Conservation (phyloP, 30 jellyfish, hydroid and myxozoan species). For the Catostylus mosaicus region DNA sequence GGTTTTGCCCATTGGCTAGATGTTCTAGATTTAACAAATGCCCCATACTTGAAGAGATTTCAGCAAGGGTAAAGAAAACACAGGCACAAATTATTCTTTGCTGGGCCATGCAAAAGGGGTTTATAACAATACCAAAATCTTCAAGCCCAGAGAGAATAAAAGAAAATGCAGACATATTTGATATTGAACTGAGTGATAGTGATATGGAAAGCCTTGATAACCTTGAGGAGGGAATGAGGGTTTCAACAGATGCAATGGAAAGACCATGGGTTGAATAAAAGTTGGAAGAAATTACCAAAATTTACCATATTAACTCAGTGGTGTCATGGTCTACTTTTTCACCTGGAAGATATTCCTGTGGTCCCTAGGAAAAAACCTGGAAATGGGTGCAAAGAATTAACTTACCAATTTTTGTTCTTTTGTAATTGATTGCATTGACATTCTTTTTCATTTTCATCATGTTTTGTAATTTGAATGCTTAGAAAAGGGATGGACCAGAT, state of each 20-base stretch:
- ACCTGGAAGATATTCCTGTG: too few relatives aligned
- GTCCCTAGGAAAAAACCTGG: too few relatives aligned
- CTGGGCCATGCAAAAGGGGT: constrained; percentile 88
- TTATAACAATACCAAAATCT: constrained; percentile 87
- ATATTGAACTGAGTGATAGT: constrained; percentile 57
- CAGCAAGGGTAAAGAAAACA: constrained; percentile 68
- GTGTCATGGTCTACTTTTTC: too few relatives aligned
- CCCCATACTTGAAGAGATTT: constrained; percentile 48
- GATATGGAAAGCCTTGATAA: constrained; percentile 70
- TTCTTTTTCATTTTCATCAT: too few relatives aligned
- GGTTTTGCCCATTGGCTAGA: constrained; percentile 95
- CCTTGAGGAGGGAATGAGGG: constrained; percentile 73
- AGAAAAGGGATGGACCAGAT: too few relatives aligned
- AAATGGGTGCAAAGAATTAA: too few relatives aligned
- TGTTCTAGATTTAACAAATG: constrained; percentile 71
- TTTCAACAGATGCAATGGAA: constrained; percentile 71
- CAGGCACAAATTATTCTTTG: constrained; percentile 79
- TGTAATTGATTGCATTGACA: too few relatives aligned
- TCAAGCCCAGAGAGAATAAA: constrained; percentile 73
- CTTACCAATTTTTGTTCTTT: too few relatives aligned
- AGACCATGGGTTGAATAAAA: constrained; percentile 75
- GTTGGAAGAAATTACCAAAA: too few relatives aligned
- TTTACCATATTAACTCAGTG: too few relatives aligned
- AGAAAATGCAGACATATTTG: constrained; percentile 77
- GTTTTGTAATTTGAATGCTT: too few relatives aligned